Base-by-base conservation (phyloP, 37 sponge, comb jelly and placozoan genomes). In the Cliona cf. orientalis region DNA sequence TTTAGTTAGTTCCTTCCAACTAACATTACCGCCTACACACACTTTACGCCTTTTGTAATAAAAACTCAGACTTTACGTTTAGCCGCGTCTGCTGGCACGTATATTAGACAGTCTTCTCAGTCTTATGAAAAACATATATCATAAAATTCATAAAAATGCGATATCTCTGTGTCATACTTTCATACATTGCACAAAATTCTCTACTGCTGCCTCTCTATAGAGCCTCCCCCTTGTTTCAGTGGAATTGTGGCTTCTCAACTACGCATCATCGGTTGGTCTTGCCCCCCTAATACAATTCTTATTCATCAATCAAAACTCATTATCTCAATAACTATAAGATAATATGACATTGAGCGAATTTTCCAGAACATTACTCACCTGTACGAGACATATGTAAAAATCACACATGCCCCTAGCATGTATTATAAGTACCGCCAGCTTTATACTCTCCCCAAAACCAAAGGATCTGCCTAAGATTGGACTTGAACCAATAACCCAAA, bases 71-170 rank as follows among this genome's bases (percentile, higher is more conserved):
- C 89, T 71, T 79, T 74, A 87, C 89, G 87, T 86, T 77, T 91
- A 91, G 86, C 91, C 91, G 91, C 91, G 88, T 87, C 92, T 87
- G 92, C 88, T 92, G 92, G 88, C 92, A 92, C 89, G 89, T 87
- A 82, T 55, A 86, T 91, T 85, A 33, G 92, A 91, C 92, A 57
- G 87, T 56, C 92, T 69, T 35, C 42, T 74, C 34, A 21, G 56
- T n/a, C n/a, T n/a, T n/a, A n/a, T n/a, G n/a, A n/a, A n/a, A n/a
- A n/a, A 53, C 19, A 53, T 21, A 21, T 53, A 53, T 53, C 12
- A 53, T 21, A 53, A 21, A 53, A 53, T 53, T 53, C 12, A 12
- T 53, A 12, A 21, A 53, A 21, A 21, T 58, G 88, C 75, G 84
- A 84, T 76, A 87, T 87, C 92, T 74, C 92, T 92, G 92, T 92